Base-by-base conservation (phyloP, 2,797 vertebrate species). In the Myoxocephalus aenaeus region DNA sequence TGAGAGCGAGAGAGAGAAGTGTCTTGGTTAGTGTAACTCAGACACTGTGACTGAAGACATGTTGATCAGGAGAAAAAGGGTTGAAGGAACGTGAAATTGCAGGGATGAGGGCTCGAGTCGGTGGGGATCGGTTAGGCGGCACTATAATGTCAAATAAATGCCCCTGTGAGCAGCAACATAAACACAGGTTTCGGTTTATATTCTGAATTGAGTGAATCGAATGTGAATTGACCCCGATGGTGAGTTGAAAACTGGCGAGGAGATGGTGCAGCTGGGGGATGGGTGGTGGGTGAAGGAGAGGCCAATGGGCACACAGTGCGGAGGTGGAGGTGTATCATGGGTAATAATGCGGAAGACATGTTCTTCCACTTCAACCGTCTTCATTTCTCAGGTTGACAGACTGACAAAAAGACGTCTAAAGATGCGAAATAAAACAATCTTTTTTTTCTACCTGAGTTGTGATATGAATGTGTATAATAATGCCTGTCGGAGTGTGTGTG, bases 341-440 rank as follows among this genome's bases (percentile, higher is more conserved):
- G 40, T 74, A 76, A 78, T 76, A 73, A 70, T 10, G 44, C 27
- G 13, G 77, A 51, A 70, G 73, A 78, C 32, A 51, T 15, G 53
- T 65, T 48, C 38, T 58, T 56, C 50, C 58, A 57, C 64, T 65
- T 75, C 27, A 51, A 11, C n/a, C 34, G 50, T 70, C 7, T 2
- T 62, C 42, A 64, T 70, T 42, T 44, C 51, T 59, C 53, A 65
- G 40, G 48, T 68, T 66, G 59, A 36, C 70, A 42, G 18, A 62
- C 56, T 62, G 67, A 71, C 44, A 79, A 61, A 72, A 54, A 79
- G 32, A 73, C 5, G 1, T 61, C 11, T n/a, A 48, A 25, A 62
- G 38, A 64, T 44, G 65, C 74, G 73, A 69, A 59, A 77, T 14
- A 66, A 34, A 83, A 78, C 56, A 75, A 62, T 65, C 32, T 40